phyloP scores from a whole-genome alignment of 2,888 invertebrate genomes.

The Nemotelus nigrinus region DNA sequence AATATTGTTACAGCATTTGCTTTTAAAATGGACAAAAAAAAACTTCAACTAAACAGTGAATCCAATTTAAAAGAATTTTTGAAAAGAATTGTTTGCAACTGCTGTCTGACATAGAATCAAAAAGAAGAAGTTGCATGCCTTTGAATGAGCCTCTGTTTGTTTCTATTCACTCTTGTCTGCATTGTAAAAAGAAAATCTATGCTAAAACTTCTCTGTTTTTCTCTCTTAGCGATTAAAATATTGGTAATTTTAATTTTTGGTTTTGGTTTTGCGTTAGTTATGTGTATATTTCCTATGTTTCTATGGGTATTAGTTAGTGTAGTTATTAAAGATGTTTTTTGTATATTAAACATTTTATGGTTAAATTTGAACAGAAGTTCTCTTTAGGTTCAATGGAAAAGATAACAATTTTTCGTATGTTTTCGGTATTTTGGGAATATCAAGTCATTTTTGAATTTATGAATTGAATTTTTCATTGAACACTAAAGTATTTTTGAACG shows the following conservation, averaged over 20 bases:
- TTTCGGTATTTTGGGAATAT: background rate
- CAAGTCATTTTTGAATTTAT: no score
- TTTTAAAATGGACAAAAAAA: background rate
- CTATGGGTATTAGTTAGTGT: constrained; percentile 26
- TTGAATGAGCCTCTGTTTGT: constrained; percentile 36
- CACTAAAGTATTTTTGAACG: background rate
- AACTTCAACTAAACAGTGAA: background rate
- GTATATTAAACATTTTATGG: constrained; percentile 1
- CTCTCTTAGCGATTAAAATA: background rate
- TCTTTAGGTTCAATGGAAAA: background rate
- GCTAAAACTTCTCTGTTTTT: background rate
- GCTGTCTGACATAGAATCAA: no score
- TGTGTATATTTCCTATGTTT: background rate
- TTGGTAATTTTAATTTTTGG: background rate
- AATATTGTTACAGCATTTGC: background rate
- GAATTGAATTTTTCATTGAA: background rate
- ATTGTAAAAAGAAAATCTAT: constrained; percentile 33
- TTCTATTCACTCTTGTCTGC: constrained; percentile 28
- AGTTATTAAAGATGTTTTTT: constrained; percentile 26
- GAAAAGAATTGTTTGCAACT: no score
- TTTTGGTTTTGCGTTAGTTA: background rate
- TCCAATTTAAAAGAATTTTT: background rate
- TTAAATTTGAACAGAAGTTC: background rate
- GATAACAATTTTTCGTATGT: background rate
- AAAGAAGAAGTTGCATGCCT: constrained; percentile 31